Conservation (phyloP, 2,797 vertebrate genomes). For the Helicolenus hilgendorfi region DNA sequence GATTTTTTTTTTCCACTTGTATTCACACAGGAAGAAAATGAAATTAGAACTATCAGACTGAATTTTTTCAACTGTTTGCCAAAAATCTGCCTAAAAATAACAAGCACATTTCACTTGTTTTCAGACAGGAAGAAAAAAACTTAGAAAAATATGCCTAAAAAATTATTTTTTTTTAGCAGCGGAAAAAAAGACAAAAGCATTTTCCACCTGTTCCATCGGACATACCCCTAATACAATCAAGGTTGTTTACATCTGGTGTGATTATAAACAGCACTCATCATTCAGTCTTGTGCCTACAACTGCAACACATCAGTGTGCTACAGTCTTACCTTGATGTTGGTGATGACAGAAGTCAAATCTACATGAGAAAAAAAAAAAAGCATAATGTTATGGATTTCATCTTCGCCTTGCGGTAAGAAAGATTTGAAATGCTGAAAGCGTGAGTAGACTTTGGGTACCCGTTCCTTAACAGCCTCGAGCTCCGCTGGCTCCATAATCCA, state of each 20-base stretch:
- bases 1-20: no score
- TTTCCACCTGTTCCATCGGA: no score
- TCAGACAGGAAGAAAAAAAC: no score
- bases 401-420: not conserved
- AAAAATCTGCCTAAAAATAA: no score
- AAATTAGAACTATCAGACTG: no score
- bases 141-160: no score
- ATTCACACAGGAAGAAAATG: no score
- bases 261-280: not conserved
- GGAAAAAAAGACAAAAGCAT: no score
- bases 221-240: not conserved
- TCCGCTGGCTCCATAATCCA: slow-evolving; percentile 59
- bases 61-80: no score
- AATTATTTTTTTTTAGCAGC: no score
- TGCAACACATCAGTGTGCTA: not conserved
- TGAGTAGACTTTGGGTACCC: slow-evolving; percentile 19
- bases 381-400: slow-evolving; percentile 23
- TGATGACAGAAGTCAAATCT: not conserved
- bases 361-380: not conserved
- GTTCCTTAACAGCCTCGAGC: slow-evolving; percentile 40
- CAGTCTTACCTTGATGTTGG: not conserved
- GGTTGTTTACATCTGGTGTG: not conserved
- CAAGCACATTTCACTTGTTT: no score
- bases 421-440: slow-evolving; percentile 32
- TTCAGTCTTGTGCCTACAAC: not conserved